These are phyloP conservation scores for Neosilurus mollespiculum DNA, from an alignment of 2,797 vertebrate species.

Conservation along the genomic window DNA sequence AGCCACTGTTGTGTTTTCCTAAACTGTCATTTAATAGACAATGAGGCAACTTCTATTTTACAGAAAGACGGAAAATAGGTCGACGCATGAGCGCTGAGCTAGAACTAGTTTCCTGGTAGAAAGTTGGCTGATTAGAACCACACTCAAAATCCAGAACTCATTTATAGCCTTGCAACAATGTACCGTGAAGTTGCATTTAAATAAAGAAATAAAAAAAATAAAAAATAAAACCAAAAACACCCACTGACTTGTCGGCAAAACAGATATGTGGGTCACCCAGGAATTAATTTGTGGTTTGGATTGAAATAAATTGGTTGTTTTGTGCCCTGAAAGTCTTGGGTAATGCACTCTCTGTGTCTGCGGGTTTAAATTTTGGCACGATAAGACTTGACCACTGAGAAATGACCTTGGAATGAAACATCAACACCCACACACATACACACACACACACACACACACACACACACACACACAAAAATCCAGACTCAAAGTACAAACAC, in stretches of 20 bases:
- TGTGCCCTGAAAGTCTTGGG: constrained; percentile 6
- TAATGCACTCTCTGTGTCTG: constrained; percentile 1
- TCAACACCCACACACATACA: constrained; percentile 20
- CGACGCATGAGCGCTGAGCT: constrained; percentile 4
- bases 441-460: constrained; percentile 19
- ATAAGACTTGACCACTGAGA: constrained; percentile 15
- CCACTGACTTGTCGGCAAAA: constrained; percentile 1
- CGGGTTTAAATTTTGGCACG: constrained; percentile 34
- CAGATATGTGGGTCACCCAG: constrained; percentile 21
- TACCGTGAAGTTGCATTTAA: constrained; percentile 1
- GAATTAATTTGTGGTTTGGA: constrained; percentile 32
- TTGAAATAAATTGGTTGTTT: constrained; percentile 22
- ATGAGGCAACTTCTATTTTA: constrained; percentile 4
- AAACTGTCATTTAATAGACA: constrained; percentile 15
- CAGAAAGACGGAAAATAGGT: not conserved
- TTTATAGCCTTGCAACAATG: constrained; percentile 2
- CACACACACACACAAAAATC: not conserved
- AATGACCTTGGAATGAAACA: constrained; percentile 42
- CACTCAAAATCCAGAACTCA: not conserved
- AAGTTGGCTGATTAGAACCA: constrained; percentile 20
- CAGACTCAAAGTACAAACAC: constrained; percentile 8
- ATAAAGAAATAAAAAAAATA: not conserved
- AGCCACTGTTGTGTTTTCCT: not conserved
- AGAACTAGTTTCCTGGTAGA: constrained; percentile 20
- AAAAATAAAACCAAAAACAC: constrained; percentile 1